phyloP scores from a whole-genome alignment of 2,888 invertebrate genomes.

The Thymelicus lineola region DNA sequence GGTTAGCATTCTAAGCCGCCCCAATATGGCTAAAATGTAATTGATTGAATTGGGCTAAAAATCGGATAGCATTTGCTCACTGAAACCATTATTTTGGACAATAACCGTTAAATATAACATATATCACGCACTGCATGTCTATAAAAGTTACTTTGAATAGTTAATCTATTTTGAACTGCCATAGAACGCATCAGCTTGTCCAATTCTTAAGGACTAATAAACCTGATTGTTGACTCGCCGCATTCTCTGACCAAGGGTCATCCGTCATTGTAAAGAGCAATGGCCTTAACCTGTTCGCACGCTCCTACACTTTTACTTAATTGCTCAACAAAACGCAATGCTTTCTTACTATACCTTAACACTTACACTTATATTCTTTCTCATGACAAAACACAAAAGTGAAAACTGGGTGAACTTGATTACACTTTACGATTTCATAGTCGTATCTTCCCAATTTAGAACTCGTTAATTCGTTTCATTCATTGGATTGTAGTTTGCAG shows the following conservation, averaged over 20 bases:
- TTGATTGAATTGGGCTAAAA: no score
- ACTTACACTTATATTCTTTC: conserved; percentile 52
- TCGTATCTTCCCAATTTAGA: conserved; percentile 32
- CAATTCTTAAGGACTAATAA: neutral
- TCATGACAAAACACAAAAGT: conserved; percentile 67
- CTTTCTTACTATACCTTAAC: conserved; percentile 70
- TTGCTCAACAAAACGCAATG: conserved; percentile 71
- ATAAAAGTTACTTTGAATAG: no score
- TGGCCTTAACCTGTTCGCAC: conserved; percentile 62
- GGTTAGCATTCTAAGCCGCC: no score
- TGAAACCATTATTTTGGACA: no score
- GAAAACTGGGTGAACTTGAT: conserved; percentile 62
- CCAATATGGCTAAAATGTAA: no score
- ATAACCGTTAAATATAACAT: no score
- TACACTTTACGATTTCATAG: conserved; percentile 36
- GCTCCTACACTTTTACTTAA: conserved; percentile 78
- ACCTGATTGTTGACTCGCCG: conserved; percentile 16
- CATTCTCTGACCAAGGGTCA: conserved; percentile 35
- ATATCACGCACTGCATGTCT: no score
- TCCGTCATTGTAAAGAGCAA: conserved; percentile 45
- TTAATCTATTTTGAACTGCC: no score
- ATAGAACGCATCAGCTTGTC: neutral
- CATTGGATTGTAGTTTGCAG: neutral
- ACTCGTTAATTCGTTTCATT: conserved; percentile 15
- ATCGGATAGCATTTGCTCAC: no score